Conservation (phyloP, 2,888 invertebrate genomes). For the Clusia tigrina region DNA sequence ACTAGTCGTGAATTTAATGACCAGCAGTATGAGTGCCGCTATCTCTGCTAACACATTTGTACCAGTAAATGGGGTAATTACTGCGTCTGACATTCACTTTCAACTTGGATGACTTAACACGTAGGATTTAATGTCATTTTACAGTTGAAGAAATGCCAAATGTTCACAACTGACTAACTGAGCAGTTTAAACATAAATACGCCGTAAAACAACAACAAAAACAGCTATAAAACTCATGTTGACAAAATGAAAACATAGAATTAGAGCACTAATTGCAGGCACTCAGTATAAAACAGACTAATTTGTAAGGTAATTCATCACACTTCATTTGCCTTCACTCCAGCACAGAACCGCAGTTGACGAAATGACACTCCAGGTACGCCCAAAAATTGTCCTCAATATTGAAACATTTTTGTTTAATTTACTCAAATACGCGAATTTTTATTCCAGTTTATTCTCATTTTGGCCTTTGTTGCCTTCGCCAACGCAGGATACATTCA, state of each 20-base stretch:
- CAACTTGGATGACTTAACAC: too few species aligned
- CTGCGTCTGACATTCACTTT: too few species aligned
- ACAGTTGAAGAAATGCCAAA: too few species aligned
- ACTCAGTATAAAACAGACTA: not conserved
- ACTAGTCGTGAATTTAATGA: too few species aligned
- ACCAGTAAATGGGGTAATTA: too few species aligned
- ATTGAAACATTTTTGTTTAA: not conserved
- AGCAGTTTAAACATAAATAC: too few species aligned
- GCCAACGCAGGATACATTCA: conserved; percentile 42
- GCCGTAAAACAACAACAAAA: too few species aligned
- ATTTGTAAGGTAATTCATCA: not conserved
- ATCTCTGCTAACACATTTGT: too few species aligned
- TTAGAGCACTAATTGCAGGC: not conserved
- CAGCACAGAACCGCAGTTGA: not conserved
- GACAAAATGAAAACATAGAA: conserved; percentile 1
- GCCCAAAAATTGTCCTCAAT: too few species aligned
- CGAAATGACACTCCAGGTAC: not conserved
- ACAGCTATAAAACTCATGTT: too few species aligned
- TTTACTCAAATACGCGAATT: not conserved
- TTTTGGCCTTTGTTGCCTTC: conserved; percentile 37
- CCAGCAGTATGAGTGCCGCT: too few species aligned
- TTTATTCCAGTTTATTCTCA: conserved; percentile 21
- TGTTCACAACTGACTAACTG: not conserved
- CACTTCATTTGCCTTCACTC: not conserved
- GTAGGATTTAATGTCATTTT: too few species aligned